A percentile compares a stretch with the other conserved stretches of the same genome.
Conservation (phyloP, 2,797 vertebrate genomes). For the Moxostoma hubbsi region DNA sequence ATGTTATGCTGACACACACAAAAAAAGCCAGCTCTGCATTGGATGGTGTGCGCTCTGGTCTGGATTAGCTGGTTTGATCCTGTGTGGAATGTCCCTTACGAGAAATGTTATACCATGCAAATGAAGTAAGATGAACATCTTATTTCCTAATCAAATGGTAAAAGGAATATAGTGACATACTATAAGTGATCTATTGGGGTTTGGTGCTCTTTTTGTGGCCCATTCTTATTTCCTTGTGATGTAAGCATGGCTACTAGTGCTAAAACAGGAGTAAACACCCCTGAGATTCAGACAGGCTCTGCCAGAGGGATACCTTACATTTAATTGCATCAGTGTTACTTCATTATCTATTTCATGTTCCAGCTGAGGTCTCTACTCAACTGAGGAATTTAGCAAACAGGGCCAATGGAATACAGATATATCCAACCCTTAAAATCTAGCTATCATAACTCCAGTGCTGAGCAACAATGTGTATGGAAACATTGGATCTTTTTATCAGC, state of each 20-base stretch:
- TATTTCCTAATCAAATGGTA: not conserved
- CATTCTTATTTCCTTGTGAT: slow-evolving; percentile 6
- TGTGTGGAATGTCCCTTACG: not conserved
- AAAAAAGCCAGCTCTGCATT: slow-evolving; percentile 17
- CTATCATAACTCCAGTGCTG: not conserved
- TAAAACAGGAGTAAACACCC: slow-evolving; percentile 9
- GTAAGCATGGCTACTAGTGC: not conserved
- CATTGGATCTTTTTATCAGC: not conserved
- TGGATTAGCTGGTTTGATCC: not conserved
- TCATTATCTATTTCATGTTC: slow-evolving; percentile 25
- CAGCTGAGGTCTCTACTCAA: slow-evolving; percentile 8
- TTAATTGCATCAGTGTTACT: slow-evolving; percentile 49
- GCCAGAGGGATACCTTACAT: slow-evolving; percentile 35
- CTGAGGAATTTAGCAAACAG: not conserved
- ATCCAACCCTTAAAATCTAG: not conserved
- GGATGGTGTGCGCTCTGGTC: slow-evolving; percentile 4
- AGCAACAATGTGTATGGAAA: not conserved
- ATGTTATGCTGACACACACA: slow-evolving; percentile 17
- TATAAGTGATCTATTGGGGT: slow-evolving; percentile 10
- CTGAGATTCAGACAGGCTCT: not conserved
- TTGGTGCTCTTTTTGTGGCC: not conserved
- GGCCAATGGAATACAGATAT: not conserved
- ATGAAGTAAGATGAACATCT: not conserved
- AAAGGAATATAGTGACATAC: not conserved
- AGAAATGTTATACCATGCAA: not conserved